Evolutionary conservation across 2,113 vertebrate species (phyloP).

Genomic region (Chunga burmeisteri): DNA sequence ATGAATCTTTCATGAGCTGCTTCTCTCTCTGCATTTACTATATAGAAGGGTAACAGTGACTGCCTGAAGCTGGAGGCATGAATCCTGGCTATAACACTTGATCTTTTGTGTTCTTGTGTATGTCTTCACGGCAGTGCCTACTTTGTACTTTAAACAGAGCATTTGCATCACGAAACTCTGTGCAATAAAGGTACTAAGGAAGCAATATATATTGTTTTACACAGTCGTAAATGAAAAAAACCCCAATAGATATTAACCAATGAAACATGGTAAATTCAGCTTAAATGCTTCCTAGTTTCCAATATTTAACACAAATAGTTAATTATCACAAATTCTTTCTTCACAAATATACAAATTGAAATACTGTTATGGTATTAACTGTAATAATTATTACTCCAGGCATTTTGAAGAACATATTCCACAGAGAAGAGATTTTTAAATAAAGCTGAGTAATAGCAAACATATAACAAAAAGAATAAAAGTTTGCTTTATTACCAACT

Average conservation of each 20-base stretch:
- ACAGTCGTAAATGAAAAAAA: not conserved
- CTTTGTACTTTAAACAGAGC: not conserved
- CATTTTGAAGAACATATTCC: not conserved
- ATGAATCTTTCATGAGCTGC: not conserved
- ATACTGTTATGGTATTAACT: not conserved
- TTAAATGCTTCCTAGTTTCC: not conserved
- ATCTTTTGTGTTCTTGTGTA: not conserved
- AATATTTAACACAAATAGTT: not conserved
- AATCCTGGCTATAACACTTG: not conserved
- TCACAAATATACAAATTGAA: not conserved
- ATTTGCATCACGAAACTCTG: not conserved
- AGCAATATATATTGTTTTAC: not conserved
- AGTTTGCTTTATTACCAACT: not conserved
- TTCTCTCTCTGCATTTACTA: not conserved
- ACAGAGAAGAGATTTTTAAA: not conserved
- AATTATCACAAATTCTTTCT: not conserved
- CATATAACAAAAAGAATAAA: not conserved
- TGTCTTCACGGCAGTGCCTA: not conserved
- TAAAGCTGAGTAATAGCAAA: not conserved
- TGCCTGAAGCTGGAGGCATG: not conserved
- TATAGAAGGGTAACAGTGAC: not conserved
- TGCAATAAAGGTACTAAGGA: not conserved
- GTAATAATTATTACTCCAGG: conserved; percentile 1
- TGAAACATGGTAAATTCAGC: not conserved
- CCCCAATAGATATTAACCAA: not conserved